These are phyloP conservation scores for Drosophila testacea DNA, from an alignment of 2,888 invertebrate species.

Conservation along the genomic window DNA sequence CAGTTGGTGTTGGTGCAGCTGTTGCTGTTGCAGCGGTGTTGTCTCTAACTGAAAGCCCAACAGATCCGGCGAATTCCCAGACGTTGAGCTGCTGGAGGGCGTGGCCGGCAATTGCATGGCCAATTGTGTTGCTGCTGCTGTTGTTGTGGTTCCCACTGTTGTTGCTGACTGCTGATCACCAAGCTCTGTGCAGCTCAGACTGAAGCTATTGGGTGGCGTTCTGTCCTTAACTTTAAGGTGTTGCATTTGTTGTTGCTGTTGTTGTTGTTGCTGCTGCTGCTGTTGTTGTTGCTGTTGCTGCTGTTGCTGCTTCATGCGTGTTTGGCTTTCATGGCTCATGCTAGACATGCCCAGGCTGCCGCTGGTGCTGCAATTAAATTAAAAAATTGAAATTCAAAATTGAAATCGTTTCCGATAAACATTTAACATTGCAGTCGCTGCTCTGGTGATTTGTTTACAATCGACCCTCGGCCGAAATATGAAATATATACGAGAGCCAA, in stretches of 20 bases:
- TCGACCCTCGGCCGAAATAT: constrained; percentile 47
- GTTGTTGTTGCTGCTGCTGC: constrained; percentile 65
- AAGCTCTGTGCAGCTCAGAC: constrained; percentile 58
- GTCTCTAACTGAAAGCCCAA: constrained; percentile 70
- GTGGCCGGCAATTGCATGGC: constrained; percentile 68
- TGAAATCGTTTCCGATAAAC: constrained; percentile 49
- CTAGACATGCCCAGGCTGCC: constrained; percentile 79
- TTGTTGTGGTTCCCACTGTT: constrained; percentile 36
- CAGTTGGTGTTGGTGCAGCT: constrained; percentile 44
- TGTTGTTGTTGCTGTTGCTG: constrained; percentile 69
- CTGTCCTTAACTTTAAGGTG: constrained; percentile 56
- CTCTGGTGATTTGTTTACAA: constrained; percentile 51
- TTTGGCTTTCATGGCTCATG: constrained; percentile 84
- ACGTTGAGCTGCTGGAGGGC: constrained; percentile 76
- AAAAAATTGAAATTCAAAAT: constrained; percentile 26
- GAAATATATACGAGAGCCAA: constrained; percentile 33
- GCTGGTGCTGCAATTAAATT: constrained; percentile 59
- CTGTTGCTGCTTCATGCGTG: constrained; percentile 82
- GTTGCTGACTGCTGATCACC: constrained; percentile 54
- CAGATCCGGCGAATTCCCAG: constrained; percentile 83
- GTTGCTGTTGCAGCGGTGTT: constrained; percentile 51
- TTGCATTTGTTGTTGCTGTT: constrained; percentile 48
- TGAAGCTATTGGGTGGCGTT: constrained; percentile 42
- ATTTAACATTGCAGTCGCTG: constrained; percentile 45
- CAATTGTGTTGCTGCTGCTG: constrained; percentile 47